Evolutionary conservation across 2,797 vertebrate species (phyloP), one percentile per base, ranked within the genome.

Genomic region (Xenentodon cancila): DNA sequence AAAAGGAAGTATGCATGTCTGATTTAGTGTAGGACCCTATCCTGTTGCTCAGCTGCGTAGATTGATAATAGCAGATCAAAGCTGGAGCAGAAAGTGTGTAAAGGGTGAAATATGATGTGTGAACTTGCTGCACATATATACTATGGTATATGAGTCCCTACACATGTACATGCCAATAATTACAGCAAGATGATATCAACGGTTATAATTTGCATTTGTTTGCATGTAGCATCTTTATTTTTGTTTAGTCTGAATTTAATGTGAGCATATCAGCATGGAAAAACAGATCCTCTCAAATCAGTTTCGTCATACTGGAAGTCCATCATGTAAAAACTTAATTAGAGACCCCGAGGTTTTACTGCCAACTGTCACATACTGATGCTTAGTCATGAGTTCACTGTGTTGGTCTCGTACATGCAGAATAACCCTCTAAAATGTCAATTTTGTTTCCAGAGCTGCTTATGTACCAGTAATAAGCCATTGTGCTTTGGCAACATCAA

Each of bases 61-160:
- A 84, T 73, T 72, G 64, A 68, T 81, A 61, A 64, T 78, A 76
- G 76, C 80, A 80, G 75, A 88, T 86, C 73, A 87, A 85, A 88
- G 83, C 51, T 0, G 30, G 55, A 79, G 68, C 52, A 55, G 68
- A 79, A 63, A n/a, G 47, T 27, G 40, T 51, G 48, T 60, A 53
- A 68, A 75, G 49, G 68, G 64, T 51, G 56, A 71, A 77, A 68
- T 73, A 63, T 59, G 65, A 69, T 42, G 55, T 50, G 61, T 48
- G 61, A 9, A 17, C 50, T 54, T 60, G 46, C 19, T 62, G 60
- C 51, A 64, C 53, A 51, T 57, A 64, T 48, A 6, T 30, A 30
- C 30, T 30, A n/a, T n/a, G n/a, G n/a, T n/a, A n/a, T n/a, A n/a
- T n/a, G n/a, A n/a, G n/a, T n/a, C n/a, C n/a, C n/a, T n/a, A n/a